phyloP scores from a whole-genome alignment of 2,888 invertebrate species.

The Agrochola litura region DNA sequence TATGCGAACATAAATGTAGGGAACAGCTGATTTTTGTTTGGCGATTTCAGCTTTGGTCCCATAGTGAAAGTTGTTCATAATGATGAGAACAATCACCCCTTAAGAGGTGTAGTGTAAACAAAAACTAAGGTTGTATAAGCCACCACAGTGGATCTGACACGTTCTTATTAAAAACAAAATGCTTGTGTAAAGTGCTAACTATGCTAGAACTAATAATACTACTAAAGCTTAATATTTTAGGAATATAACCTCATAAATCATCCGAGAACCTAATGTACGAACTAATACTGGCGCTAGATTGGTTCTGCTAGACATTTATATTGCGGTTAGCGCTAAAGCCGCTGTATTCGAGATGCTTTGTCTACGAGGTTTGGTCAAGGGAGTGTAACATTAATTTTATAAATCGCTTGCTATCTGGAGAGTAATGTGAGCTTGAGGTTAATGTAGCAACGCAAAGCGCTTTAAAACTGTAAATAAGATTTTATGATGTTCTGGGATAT shows the following conservation, averaged over 20 bases:
- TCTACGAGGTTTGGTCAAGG: slow-evolving; percentile 32
- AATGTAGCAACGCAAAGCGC: slow-evolving; percentile 41
- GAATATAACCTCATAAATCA: slow-evolving; percentile 24
- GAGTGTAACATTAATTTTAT: slow-evolving; percentile 42
- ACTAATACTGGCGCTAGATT: slow-evolving; percentile 37
- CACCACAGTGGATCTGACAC: not conserved
- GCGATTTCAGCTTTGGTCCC: no score
- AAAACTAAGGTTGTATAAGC: not conserved
- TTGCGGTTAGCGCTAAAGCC: slow-evolving; percentile 26
- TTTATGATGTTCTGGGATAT: slow-evolving; percentile 11
- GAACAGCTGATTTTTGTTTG: no score
- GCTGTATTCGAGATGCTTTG: slow-evolving; percentile 39
- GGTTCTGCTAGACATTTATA: slow-evolving; percentile 30
- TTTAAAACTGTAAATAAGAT: slow-evolving; percentile 36
- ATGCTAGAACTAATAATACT: not conserved
- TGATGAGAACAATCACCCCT: no score
- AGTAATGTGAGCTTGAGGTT: slow-evolving; percentile 27
- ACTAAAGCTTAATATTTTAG: slow-evolving; percentile 21
- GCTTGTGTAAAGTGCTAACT: not conserved
- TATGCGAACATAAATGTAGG: no score
- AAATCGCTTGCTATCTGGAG: slow-evolving; percentile 45
- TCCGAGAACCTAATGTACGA: slow-evolving; percentile 31
- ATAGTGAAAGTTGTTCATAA: no score
- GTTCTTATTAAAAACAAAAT: not conserved
- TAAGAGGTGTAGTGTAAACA: no score